Base-by-base conservation (phyloP, 1,140 invertebrate species). In the Tetramorium parvispinum region DNA sequence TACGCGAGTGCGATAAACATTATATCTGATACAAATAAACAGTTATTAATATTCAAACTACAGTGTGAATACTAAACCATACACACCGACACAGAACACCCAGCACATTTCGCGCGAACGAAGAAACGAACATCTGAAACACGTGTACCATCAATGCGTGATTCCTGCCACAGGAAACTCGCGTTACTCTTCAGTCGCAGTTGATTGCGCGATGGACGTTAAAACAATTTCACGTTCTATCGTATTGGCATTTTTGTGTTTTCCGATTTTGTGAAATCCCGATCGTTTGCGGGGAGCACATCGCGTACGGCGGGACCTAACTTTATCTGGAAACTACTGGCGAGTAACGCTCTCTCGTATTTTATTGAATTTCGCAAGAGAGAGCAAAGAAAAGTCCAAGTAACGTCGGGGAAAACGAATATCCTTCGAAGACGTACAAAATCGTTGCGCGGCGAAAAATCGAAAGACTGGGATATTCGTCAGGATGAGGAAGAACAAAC, bases 391-490 rank as follows among this genome's bases (percentile, higher is more conserved):
- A 55, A 59, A 57, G 79, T 49, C 66, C 65, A 40, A 18, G 77
- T 32, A 66, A 68, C 77, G 61, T 66, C 16, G 53, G 21, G 8
- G 55, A 83, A 83, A 83, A 83, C 79, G 68, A 73, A 83, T 75
- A 83, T 83, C 79, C 79, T 37, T 61, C 79, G 53, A 83, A 83
- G 53, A 83, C 79, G 40, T 66, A 51, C 68, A 73, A 83, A 27
- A 83, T 83, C 40, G 68, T 83, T 83, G 79, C 79, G 18, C 37
- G 53, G 51, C 40, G 79, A 53, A 82, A 82, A 59, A 81, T 85
- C 49, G 87, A 82, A 83, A 70, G 85, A 73, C 53, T n/a, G 55
- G 57, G 77, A 85, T 86, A 78, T 83, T 70, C 61, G 70, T 78
- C 57, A 87, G 78, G 76, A 87, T 43, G 76, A 66, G 85, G 68